phyloP scores from a whole-genome alignment of 2,888 invertebrate genomes.

The Opisthograptis luteolata region DNA sequence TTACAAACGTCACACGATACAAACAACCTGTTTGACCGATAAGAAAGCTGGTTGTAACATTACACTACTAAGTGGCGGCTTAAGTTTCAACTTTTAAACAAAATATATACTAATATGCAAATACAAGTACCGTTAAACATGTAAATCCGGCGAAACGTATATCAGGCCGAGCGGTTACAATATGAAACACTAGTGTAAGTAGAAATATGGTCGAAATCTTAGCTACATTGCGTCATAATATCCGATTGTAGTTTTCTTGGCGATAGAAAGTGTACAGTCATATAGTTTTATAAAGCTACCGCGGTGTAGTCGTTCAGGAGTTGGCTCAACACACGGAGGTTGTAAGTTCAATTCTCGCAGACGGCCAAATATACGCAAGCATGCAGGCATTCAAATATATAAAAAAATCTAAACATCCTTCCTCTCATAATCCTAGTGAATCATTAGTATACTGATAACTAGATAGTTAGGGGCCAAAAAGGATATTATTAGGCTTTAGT shows the following conservation, averaged over 20 bases:
- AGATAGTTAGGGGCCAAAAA: too few relatives aligned
- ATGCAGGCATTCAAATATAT: too few relatives aligned
- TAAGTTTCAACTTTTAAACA: not conserved
- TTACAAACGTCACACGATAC: conserved; percentile 21
- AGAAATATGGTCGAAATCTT: not conserved
- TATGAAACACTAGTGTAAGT: not conserved
- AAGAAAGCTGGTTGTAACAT: conserved; percentile 32
- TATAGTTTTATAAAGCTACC: not conserved
- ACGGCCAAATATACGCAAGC: too few relatives aligned
- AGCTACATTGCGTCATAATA: not conserved
- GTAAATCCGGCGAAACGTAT: not conserved
- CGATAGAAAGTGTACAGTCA: not conserved
- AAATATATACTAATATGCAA: not conserved
- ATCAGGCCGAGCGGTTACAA: not conserved
- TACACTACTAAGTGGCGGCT: not conserved
- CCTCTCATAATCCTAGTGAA: too few relatives aligned
- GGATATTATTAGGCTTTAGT: too few relatives aligned
- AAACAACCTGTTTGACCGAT: conserved; percentile 43
- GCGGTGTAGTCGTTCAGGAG: too few relatives aligned
- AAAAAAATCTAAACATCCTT: too few relatives aligned
- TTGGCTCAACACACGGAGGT: too few relatives aligned
- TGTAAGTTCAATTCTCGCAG: too few relatives aligned
- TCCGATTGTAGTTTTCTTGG: not conserved
- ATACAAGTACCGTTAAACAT: not conserved
- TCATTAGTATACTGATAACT: too few relatives aligned